Evolutionary conservation across 2,888 invertebrate species (phyloP).

Genomic region (Apantesis nais): DNA sequence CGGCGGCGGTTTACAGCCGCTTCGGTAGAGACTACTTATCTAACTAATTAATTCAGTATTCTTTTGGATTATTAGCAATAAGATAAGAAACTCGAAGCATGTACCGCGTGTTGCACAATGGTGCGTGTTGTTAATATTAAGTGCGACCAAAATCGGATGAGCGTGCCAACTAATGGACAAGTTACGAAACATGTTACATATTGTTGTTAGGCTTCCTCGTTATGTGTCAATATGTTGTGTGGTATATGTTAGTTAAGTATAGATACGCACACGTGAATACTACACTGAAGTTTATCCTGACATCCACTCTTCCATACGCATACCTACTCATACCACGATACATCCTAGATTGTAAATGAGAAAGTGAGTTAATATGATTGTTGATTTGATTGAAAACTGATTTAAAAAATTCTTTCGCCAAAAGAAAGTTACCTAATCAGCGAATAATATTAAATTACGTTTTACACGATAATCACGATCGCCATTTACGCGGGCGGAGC

Average conservation of each 20-base stretch:
- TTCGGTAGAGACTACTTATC: background rate
- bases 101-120: slow-evolving; percentile 25
- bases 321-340: no score
- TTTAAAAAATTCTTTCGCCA: no score
- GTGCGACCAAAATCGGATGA: slow-evolving; percentile 39
- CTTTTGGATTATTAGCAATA: slow-evolving; percentile 27
- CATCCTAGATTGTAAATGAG: no score
- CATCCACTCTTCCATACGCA: no score
- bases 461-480: background rate
- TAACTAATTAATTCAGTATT: slow-evolving; percentile 29
- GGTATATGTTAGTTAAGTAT: background rate
- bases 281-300: background rate
- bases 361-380: no score
- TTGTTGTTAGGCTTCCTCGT: slow-evolving; percentile 21
- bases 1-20: no score
- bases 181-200: slow-evolving; percentile 33
- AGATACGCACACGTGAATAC: slow-evolving; percentile 1
- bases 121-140: slow-evolving; percentile 40
- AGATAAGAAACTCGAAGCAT: slow-evolving; percentile 28
- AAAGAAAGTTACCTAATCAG: no score
- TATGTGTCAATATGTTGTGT: slow-evolving; percentile 12
- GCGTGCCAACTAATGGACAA: slow-evolving; percentile 35
- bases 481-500: background rate
- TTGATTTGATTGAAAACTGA: no score
- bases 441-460: background rate